Conservation (phyloP, 2,113 vertebrate genomes). For the Ovibos moschatus region DNA sequence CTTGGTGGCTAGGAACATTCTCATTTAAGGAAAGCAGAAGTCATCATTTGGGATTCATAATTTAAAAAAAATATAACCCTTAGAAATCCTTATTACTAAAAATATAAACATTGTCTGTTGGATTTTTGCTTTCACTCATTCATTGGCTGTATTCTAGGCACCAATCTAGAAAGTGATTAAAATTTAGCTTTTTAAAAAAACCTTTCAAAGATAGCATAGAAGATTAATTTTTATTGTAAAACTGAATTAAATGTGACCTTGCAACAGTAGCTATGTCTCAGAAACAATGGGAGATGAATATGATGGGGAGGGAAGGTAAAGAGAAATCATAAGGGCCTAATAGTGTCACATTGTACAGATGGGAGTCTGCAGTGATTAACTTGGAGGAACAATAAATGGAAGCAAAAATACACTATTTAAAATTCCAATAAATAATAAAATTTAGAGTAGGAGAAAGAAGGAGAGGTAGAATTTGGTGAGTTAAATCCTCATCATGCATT, state of each 20-base stretch:
- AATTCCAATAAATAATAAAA: not conserved
- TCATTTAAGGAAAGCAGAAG: not conserved
- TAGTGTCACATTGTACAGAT: not conserved
- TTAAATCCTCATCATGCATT: not conserved
- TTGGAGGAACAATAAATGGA: not conserved
- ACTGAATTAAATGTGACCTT: not conserved
- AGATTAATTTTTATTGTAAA: not conserved
- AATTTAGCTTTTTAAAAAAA: not conserved
- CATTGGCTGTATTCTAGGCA: not conserved
- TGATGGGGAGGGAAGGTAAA: not conserved
- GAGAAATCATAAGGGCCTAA: not conserved
- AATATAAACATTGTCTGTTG: not conserved
- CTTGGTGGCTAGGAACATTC: not conserved
- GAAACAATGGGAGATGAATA: not conserved
- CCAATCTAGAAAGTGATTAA: not conserved
- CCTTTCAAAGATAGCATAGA: not conserved
- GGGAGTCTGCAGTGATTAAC: not conserved
- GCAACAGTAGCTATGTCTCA: not conserved
- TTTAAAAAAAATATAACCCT: not conserved
- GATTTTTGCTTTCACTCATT: not conserved
- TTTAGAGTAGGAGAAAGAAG: not conserved
- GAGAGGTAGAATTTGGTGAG: not conserved
- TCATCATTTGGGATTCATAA: not conserved
- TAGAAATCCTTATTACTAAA: not conserved
- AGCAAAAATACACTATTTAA: not conserved